Percentiles rank a stretch among this genome's conserved stretches.
phyloP scores from a whole-genome alignment of 2,888 invertebrate genomes.

The Itoplectis maculator region DNA sequence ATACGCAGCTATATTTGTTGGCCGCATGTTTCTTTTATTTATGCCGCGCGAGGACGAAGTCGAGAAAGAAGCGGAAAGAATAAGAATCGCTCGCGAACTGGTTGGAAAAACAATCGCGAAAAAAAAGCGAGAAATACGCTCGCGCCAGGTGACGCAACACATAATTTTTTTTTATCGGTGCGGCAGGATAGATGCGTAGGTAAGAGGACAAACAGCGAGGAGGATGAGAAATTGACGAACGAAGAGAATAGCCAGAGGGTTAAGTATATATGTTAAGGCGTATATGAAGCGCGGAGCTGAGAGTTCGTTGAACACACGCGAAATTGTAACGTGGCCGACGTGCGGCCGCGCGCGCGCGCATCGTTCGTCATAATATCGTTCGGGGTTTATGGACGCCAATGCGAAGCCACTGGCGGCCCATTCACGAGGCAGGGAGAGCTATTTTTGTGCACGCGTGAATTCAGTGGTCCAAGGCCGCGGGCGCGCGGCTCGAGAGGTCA shows the following conservation, averaged over 20 bases:
- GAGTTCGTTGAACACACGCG: constrained; percentile 17
- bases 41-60: background rate
- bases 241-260: background rate
- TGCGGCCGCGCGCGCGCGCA: background rate
- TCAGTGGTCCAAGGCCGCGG: constrained; percentile 36
- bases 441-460: constrained; percentile 43
- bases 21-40: constrained; percentile 32
- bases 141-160: too few relatives aligned
- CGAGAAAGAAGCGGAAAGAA: too few relatives aligned
- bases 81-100: too few relatives aligned
- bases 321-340: background rate
- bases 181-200: too few relatives aligned
- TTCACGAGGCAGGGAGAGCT: constrained; percentile 30
- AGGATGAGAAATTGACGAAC: too few relatives aligned
- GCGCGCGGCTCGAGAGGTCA: constrained; percentile 20
- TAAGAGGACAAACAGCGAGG: too few relatives aligned
- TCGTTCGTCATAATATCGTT: constrained; percentile 1
- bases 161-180: too few relatives aligned
- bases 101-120: too few relatives aligned
- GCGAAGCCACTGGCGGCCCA: background rate
- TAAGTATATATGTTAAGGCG: background rate
- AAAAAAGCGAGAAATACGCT: too few relatives aligned
- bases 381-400: background rate
- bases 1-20: background rate
- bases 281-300: background rate